Conservation (phyloP, 2,113 vertebrate species). For the Micromys minutus region DNA sequence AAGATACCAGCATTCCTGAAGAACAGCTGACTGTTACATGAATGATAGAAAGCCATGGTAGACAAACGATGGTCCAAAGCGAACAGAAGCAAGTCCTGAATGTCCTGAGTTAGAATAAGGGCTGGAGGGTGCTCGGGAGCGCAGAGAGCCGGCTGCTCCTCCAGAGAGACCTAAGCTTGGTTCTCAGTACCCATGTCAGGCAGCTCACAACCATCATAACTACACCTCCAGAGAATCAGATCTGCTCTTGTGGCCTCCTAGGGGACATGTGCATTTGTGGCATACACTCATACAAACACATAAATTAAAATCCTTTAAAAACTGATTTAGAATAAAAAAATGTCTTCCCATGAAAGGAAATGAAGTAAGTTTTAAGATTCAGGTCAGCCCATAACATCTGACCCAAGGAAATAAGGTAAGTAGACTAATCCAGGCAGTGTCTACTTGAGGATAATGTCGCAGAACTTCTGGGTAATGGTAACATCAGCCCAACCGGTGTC, state of each 20-base stretch:
- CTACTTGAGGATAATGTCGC: background rate
- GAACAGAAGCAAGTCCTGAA: background rate
- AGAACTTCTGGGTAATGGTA: background rate
- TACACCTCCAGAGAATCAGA: background rate
- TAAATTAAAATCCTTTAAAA: background rate
- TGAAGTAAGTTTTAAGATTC: background rate
- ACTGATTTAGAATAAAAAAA: background rate
- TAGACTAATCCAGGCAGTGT: background rate
- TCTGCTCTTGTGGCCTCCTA: background rate
- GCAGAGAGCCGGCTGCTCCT: background rate
- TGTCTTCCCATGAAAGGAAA: background rate
- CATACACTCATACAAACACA: too few relatives aligned
- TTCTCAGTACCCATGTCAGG: background rate
- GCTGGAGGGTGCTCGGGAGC: background rate
- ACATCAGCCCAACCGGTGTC: too few relatives aligned
- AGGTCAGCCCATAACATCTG: background rate
- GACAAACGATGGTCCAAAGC: background rate
- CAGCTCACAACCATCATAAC: background rate
- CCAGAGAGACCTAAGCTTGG: background rate
- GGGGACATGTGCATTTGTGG: too few relatives aligned
- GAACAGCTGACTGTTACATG: background rate
- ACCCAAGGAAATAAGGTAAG: background rate
- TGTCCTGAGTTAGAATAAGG: background rate
- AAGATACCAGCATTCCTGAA: background rate
- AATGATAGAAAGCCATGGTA: background rate